Percentiles rank a stretch among this genome's conserved stretches.
phyloP scores from a whole-genome alignment of 2,888 invertebrate genomes.

The Drosophila rubida region DNA sequence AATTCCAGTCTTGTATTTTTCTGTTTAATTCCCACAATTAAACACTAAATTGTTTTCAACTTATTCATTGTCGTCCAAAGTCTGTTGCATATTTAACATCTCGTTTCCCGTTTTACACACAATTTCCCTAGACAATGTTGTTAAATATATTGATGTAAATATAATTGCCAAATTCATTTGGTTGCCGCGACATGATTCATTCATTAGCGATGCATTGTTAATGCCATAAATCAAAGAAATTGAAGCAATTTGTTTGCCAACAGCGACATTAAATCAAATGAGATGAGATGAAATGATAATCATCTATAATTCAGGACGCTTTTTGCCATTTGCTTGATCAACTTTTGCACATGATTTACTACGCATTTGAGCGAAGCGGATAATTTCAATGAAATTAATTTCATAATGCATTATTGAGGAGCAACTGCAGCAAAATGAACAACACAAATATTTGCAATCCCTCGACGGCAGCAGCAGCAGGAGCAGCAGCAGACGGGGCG shows the following conservation, averaged over 20 bases:
- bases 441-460: conserved; percentile 40
- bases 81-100: not conserved
- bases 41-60: not conserved
- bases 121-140: not conserved
- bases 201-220: conserved; percentile 15
- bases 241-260: conserved; percentile 3
- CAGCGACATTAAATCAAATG: not conserved
- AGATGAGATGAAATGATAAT: conserved; percentile 9
- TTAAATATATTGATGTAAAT: conserved; percentile 1
- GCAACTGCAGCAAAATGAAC: conserved; percentile 25
- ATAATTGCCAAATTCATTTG: conserved; percentile 18
- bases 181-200: conserved; percentile 1
- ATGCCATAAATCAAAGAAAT: conserved; percentile 9
- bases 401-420: conserved; percentile 51
- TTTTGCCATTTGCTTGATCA: conserved; percentile 36
- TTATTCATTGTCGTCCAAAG: not conserved
- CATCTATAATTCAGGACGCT: conserved; percentile 15
- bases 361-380: conserved; percentile 27
- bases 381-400: conserved; percentile 55
- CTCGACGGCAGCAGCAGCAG: conserved; percentile 6
- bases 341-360: conserved; percentile 37
- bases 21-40: not conserved
- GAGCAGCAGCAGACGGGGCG: conserved; percentile 19
- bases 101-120: not conserved
- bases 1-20: not conserved